Evolutionary conservation across 2,888 invertebrate genomes (phyloP), one percentile per base, ranked within the genome.

Genomic region (Ceramica pisi): DNA sequence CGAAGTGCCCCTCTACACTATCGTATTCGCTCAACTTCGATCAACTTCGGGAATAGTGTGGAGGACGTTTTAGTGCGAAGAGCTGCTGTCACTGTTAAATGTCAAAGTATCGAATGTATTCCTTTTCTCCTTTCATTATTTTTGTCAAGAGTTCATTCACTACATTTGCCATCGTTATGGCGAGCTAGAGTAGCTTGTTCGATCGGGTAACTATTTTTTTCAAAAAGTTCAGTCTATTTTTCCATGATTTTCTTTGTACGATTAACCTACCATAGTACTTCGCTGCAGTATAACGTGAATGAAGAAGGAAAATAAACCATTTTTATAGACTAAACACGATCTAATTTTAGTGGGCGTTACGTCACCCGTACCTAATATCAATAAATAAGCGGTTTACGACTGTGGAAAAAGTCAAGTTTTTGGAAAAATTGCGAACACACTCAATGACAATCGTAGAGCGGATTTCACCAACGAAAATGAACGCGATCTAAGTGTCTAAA

Each of bases 261-360:
- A 44, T 57, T 70, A 73, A 72, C 57, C 61, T 67, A 67, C 67
- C 50, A 59, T 60, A 69, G 57, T 68, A 73, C 56, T 78, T 73
- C 46, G 38, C 14, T 60, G 26, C 51, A 48, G 70, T 53, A 59
- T 53, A 78, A 73, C 67, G 67, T 65, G 65, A 78, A 75, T 78
- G 69, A 74, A 78, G 63, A 78, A 67, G 71, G 71, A 82, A 84
- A 87, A 85, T 72, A 80, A 83, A 76, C 68, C 61, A 66, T 85
- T 75, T 84, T 80, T 78, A 82, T 78, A 85, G 82, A 86, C 82
- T 82, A 84, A 84, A 85, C 85, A 86, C 67, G 75, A 62, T 87
- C 82, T 85, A 85, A 81, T 82, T 87, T 86, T 75, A 71, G 66
- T 62, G 64, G 71, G 59, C 74, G 75, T 83, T 76, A 85, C 81